Evolutionary conservation across 2,113 vertebrate species (phyloP), one percentile per base, ranked within the genome.

Genomic region (Tetrax tetrax): DNA sequence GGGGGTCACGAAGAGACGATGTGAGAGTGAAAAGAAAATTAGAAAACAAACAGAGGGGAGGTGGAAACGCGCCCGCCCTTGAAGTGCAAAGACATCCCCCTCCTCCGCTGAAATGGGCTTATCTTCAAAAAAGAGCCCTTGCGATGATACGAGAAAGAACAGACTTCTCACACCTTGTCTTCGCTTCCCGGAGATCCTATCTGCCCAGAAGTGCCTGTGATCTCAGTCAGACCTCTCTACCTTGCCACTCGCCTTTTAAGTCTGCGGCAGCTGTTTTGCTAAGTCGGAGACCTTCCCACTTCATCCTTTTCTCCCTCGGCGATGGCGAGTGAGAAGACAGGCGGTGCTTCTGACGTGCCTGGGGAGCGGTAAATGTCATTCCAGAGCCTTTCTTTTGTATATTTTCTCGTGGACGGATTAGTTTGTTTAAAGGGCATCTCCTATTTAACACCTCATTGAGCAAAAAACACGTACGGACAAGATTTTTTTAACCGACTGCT

Each of bases 111-210:
- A 43, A 65, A 71, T 12, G 57, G 87, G 93, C 96, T 97, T 97
- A 96, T 97, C 97, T 96, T 96, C 95, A 96, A 93, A 97, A 96
- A 95, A 95, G 87, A 66, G 69, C 74, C 89, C 60, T 95, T 81
- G 75, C 63, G 57, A 95, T 93, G 96, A 95, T 89, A 95, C 91
- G 93, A 97, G 96, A 94, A 87, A 95, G 96, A 96, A 12, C 96
- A 94, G 89, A 89, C 94, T 95, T 95, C 96, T 97, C 97, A 96
- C 97, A 97, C 97, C 97, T 97, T 96, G 96, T 97, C 96, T 96
- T 95, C 51, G 59, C 96, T 96, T 96, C 95, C 91, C 89, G 4
- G 87, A 96, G 97, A 97, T 97, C 86, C 95, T 97, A 96, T 97
- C 96, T 94, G 89, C 82, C 90, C 93, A 48, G 92, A 72, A 97